A percentile compares a stretch with the other conserved stretches of the same genome.
Evolutionary conservation across 2,888 invertebrate species (phyloP).

Genomic region (Therioaphis trifolii): DNA sequence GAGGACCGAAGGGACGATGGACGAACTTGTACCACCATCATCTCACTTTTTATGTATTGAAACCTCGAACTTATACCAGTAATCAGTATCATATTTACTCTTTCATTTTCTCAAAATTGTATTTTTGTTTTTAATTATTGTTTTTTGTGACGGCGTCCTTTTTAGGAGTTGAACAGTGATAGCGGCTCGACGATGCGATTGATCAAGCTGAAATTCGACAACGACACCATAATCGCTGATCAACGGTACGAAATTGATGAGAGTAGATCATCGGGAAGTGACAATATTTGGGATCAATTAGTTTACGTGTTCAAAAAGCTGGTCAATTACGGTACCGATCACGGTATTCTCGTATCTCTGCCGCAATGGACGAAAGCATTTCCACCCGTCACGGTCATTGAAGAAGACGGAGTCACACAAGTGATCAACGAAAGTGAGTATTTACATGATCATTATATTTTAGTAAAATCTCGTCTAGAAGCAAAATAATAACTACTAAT

Average conservation of each 20-base stretch:
- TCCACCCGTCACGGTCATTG: conserved; percentile 25
- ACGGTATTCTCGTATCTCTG: conserved; percentile 41
- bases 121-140: too few relatives aligned
- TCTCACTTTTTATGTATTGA: too few relatives aligned
- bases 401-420: conserved; percentile 3
- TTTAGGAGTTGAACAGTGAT: conserved; percentile 20
- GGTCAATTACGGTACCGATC: conserved; percentile 29
- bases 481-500: too few relatives aligned
- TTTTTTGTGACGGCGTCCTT: too few relatives aligned
- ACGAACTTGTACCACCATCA: too few relatives aligned
- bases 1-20: too few relatives aligned
- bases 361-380: conserved; percentile 32
- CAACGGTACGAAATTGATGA: conserved; percentile 32
- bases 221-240: conserved; percentile 1
- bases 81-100: too few relatives aligned
- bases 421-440: conserved; percentile 48
- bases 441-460: not conserved
- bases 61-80: too few relatives aligned
- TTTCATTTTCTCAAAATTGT: too few relatives aligned
- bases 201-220: conserved; percentile 46
- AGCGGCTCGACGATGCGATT: conserved; percentile 41
- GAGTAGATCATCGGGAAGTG: not conserved
- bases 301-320: conserved; percentile 22
- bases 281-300: conserved; percentile 34
- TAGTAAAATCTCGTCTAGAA: too few relatives aligned